Conservation (phyloP, 2,113 vertebrate species). For the Pandion haliaetus region DNA sequence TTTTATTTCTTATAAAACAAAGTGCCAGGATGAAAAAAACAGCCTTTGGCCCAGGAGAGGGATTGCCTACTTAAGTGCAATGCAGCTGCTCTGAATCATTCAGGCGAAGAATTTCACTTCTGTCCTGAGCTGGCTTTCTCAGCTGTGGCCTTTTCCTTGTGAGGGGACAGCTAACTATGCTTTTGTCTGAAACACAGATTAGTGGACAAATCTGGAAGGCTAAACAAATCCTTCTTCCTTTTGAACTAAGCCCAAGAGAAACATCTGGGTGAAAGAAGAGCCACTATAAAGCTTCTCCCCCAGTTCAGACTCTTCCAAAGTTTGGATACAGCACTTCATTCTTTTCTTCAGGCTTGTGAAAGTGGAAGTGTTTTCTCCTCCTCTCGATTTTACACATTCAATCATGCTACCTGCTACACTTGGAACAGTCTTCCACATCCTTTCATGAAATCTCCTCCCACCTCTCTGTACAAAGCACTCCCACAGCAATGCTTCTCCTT, state of each 20-base stretch:
- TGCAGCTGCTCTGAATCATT: neutral
- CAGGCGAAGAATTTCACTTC: neutral
- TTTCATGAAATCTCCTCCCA: conserved; percentile 10
- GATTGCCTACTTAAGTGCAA: neutral
- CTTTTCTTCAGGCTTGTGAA: conserved; percentile 18
- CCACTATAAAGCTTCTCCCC: neutral
- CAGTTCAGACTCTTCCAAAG: neutral
- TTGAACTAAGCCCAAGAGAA: conserved; percentile 30
- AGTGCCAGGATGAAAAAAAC: neutral
- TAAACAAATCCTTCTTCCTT: neutral
- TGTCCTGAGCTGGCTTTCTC: neutral
- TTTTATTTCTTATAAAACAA: neutral
- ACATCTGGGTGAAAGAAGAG: conserved; percentile 32
- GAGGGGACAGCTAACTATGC: neutral
- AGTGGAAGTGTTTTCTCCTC: conserved; percentile 40
- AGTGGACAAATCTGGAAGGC: neutral
- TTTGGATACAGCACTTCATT: conserved; percentile 8
- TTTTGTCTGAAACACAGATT: neutral
- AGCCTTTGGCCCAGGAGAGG: neutral
- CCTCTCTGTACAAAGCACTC: neutral
- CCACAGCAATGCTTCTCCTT: neutral
- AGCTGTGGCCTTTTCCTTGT: neutral
- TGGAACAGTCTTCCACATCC: conserved; percentile 15
- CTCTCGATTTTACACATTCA: conserved; percentile 13
- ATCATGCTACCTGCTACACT: conserved; percentile 33